phyloP scores from a whole-genome alignment of 1,140 invertebrate genomes.

The Sitophilus oryzae region DNA sequence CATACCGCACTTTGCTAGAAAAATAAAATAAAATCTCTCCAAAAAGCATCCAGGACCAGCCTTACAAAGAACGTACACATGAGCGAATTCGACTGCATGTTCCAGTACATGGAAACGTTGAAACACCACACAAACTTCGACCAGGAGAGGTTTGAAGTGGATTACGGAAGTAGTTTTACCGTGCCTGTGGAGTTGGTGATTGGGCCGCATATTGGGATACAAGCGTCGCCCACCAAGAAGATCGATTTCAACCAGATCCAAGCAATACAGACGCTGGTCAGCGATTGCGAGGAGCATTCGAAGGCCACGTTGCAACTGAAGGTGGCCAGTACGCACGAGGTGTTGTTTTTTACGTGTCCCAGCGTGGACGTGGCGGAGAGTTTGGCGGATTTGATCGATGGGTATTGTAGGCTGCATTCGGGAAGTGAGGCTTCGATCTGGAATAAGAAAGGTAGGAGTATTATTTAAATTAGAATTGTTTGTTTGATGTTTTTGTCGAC shows the following conservation, averaged over 20 bases:
- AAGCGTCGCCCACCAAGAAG: conserved; percentile 69
- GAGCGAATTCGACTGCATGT: conserved; percentile 71
- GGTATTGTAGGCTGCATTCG: conserved; percentile 84
- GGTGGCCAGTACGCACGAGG: conserved; percentile 75
- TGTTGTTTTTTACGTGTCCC: conserved; percentile 85
- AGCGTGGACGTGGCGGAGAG: conserved; percentile 83
- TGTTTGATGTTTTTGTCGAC: too few species aligned
- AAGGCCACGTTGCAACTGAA: conserved; percentile 79
- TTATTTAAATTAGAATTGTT: too few species aligned
- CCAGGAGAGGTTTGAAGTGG: conserved; percentile 87
- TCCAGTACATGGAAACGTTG: conserved; percentile 86
- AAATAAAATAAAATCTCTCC: conserved; percentile 84
- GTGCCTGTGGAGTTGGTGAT: conserved; percentile 93
- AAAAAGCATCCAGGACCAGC: conserved; percentile 86
- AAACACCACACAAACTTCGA: conserved; percentile 80
- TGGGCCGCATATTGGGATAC: conserved; percentile 86
- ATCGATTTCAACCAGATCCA: conserved; percentile 74
- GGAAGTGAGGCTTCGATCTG: conserved; percentile 75
- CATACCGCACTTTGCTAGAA: conserved; percentile 81
- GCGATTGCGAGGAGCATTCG: conserved; percentile 64
- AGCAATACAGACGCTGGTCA: conserved; percentile 70
- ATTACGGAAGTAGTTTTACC: conserved; percentile 88
- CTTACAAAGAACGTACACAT: conserved; percentile 84
- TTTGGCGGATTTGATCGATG: conserved; percentile 93
- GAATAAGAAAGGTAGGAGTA: conserved; percentile 80